Evolutionary conservation across 1,140 invertebrate genomes (phyloP).

Genomic region (Theocolax elegans): DNA sequence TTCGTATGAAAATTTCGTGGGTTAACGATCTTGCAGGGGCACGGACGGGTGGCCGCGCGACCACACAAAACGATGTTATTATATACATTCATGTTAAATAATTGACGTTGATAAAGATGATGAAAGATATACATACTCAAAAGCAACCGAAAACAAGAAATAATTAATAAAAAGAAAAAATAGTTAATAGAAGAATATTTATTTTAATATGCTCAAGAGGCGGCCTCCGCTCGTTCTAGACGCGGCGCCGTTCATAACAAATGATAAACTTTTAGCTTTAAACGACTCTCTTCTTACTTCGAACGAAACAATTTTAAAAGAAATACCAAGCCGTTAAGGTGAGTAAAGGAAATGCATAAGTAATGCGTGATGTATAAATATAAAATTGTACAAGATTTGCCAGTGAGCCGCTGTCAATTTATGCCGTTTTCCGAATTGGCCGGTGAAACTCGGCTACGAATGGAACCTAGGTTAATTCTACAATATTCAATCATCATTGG

Average conservation of each 20-base stretch:
- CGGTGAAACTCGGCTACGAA: neutral
- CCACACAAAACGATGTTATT: slow-evolving; percentile 54
- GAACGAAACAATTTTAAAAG: slow-evolving; percentile 2
- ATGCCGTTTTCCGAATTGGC: neutral
- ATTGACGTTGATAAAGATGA: slow-evolving; percentile 55
- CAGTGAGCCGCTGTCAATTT: neutral
- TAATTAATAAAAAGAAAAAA: neutral
- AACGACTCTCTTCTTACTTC: slow-evolving; percentile 24
- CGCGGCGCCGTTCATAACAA: slow-evolving; percentile 50
- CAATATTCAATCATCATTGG: too few species aligned
- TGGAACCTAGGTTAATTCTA: too few species aligned
- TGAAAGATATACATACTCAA: slow-evolving; percentile 56
- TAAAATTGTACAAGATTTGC: neutral
- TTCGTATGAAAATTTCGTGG: too few species aligned
- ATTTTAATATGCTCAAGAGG: slow-evolving; percentile 60
- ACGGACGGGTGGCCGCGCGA: too few species aligned
- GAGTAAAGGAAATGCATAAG: too few species aligned
- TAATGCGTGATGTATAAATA: neutral
- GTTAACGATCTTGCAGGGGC: too few species aligned
- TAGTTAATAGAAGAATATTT: slow-evolving; percentile 55
- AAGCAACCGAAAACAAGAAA: neutral
- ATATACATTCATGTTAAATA: slow-evolving; percentile 54
- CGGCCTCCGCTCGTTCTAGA: slow-evolving; percentile 58
- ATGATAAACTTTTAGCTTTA: slow-evolving; percentile 43
- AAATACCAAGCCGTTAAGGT: too few species aligned